Evolutionary conservation across 2,888 invertebrate species (phyloP).

Genomic region (Scaptomyza reducta): DNA sequence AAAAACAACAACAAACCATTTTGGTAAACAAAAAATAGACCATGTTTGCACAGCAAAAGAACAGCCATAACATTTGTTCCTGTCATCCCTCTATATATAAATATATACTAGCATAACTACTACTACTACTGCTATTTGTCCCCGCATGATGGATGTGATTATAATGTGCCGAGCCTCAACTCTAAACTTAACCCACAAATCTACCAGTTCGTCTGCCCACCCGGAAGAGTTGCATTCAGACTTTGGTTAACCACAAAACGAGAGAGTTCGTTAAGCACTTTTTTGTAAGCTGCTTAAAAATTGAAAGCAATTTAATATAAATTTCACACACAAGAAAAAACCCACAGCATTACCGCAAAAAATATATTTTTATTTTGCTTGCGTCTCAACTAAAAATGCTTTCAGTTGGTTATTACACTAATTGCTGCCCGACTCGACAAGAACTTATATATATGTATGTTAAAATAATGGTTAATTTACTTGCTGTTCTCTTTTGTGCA

Average conservation of each 20-base stretch:
- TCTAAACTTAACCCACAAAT: constrained; percentile 47
- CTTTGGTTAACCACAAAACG: constrained; percentile 16
- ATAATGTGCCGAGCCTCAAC: constrained; percentile 56
- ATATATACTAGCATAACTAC: constrained; percentile 2
- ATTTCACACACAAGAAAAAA: constrained; percentile 17
- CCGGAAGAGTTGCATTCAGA: constrained; percentile 12
- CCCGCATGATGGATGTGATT: constrained; percentile 71
- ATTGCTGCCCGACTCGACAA: constrained; percentile 43
- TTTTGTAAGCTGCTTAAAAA: constrained; percentile 61
- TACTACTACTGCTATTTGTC: constrained; percentile 17
- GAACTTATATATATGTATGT: constrained; percentile 19
- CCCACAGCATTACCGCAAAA: constrained; percentile 7
- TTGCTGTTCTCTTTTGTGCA: constrained; percentile 35
- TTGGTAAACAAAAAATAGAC: constrained; percentile 66
- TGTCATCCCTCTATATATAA: constrained; percentile 47
- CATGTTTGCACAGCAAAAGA: constrained; percentile 56
- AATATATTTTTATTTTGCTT: constrained; percentile 11
- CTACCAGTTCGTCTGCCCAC: neutral
- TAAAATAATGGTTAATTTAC: constrained; percentile 60
- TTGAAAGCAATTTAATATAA: constrained; percentile 65
- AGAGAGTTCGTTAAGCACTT: constrained; percentile 30
- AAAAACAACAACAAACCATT: constrained; percentile 21
- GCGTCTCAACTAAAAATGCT: constrained; percentile 29
- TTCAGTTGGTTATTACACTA: constrained; percentile 65
- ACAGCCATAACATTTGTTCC: constrained; percentile 50